Percentiles rank a stretch among this genome's conserved stretches.
Evolutionary conservation across 1,140 invertebrate genomes (phyloP).

Genomic region (Drosophila simulans): DNA sequence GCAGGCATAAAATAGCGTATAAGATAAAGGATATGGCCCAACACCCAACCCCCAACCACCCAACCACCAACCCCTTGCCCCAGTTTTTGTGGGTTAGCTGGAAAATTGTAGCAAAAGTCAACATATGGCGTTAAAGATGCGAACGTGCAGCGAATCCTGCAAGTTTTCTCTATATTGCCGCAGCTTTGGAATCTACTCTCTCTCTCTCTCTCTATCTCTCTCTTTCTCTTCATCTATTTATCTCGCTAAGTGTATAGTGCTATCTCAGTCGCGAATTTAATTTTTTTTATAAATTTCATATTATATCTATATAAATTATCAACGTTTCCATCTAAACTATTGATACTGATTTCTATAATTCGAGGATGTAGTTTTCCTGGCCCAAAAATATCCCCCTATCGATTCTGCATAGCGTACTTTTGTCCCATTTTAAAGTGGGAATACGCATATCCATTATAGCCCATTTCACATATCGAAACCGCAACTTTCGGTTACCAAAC

Average conservation of each 20-base stretch:
- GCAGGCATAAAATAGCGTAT: conserved; percentile 78
- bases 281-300: neutral
- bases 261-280: neutral
- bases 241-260: neutral
- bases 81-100: conserved; percentile 18
- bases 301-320: neutral
- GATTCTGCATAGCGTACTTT: neutral
- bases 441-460: conserved; percentile 3
- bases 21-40: conserved; percentile 74
- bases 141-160: conserved; percentile 79
- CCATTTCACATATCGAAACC: conserved; percentile 4
- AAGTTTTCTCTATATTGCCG: conserved; percentile 35
- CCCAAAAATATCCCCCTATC: neutral
- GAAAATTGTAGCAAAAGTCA: conserved; percentile 71
- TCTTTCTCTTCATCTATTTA: neutral
- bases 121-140: conserved; percentile 84
- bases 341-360: neutral
- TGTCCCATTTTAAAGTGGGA: neutral
- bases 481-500: neutral
- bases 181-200: neutral
- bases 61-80: neutral
- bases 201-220: neutral
- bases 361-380: too few relatives aligned
- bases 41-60: too few relatives aligned
- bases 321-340: neutral